Evolutionary conservation across 1,140 invertebrate species (phyloP).

Genomic region (Hetaerina americana): DNA sequence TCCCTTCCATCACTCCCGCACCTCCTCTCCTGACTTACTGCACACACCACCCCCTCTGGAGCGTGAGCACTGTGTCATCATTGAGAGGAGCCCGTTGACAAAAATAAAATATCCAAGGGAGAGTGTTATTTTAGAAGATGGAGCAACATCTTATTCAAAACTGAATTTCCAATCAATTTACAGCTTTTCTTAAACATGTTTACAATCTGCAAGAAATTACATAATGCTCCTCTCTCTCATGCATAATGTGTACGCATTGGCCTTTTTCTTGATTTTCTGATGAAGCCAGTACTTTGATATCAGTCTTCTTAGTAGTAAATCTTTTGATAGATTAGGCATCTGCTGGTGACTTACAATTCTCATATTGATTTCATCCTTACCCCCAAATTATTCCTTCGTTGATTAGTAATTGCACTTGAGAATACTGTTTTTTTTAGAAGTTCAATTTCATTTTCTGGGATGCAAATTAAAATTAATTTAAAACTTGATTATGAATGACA

Average conservation of each 20-base stretch:
- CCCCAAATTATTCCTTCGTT: background rate
- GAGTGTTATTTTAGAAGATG: no score
- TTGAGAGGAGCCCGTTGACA: no score
- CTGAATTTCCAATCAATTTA: background rate
- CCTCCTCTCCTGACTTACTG: background rate
- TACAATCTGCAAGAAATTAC: no score
- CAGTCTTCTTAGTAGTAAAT: background rate
- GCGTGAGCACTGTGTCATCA: background rate
- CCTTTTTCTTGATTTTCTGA: background rate
- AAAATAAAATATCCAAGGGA: no score
- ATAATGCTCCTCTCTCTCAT: background rate
- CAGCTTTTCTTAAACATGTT: background rate
- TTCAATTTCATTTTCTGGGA: background rate
- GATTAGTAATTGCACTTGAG: background rate
- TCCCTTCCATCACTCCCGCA: background rate
- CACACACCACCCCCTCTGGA: background rate
- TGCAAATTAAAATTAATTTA: background rate
- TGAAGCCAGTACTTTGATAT: background rate
- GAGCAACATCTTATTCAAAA: background rate
- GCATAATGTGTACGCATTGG: background rate
- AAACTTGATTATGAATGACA: background rate
- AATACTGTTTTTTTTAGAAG: background rate
- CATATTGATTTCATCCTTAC: background rate
- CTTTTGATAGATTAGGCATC: background rate
- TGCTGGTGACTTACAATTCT: background rate